Evolutionary conservation across 2,113 vertebrate species (phyloP).

Genomic region (Microcebus tavaratra): DNA sequence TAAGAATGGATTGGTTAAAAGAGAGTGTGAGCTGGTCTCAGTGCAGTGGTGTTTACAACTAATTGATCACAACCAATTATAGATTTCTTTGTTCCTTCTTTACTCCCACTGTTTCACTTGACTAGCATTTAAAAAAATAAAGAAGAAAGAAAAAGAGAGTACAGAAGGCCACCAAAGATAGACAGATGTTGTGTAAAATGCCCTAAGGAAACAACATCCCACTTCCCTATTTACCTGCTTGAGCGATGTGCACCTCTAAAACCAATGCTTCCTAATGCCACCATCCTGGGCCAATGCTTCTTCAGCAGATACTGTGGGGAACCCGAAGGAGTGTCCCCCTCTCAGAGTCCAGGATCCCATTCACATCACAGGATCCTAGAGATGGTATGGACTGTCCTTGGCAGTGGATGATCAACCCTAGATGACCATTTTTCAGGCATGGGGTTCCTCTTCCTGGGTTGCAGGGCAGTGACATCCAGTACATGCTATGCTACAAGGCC

Average conservation of each 20-base stretch:
- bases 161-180: background rate
- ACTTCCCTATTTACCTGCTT: background rate
- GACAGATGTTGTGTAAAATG: background rate
- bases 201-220: background rate
- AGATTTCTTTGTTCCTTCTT: too few species aligned
- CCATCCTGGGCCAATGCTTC: background rate
- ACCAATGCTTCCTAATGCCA: background rate
- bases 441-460: background rate
- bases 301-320: background rate
- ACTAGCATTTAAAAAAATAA: too few species aligned
- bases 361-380: background rate
- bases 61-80: too few species aligned
- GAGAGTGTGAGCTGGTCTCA: background rate
- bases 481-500: background rate
- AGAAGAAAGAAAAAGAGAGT: background rate
- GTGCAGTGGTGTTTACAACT: background rate
- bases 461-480: background rate
- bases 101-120: too few species aligned
- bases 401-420: background rate
- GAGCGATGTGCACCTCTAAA: background rate
- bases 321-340: background rate
- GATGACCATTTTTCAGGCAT: background rate
- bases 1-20: background rate
- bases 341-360: background rate
- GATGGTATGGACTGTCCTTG: background rate